These are phyloP conservation scores for Bembecia ichneumoniformis DNA, from an alignment of 2,888 invertebrate species.

Conservation along the genomic window DNA sequence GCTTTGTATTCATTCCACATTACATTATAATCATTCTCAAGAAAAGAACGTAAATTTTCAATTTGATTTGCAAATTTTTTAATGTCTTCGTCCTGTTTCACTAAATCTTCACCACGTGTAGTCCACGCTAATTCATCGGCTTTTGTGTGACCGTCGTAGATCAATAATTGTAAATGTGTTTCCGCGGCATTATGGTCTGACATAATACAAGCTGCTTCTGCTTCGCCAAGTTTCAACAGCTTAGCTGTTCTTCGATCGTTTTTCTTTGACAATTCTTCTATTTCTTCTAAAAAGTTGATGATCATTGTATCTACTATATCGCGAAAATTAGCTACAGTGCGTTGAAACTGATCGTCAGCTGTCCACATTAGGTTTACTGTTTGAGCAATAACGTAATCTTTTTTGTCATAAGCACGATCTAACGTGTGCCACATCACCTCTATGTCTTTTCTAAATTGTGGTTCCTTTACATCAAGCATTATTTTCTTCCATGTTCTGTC, in stretches of 20 bases:
- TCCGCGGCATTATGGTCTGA: slow-evolving; percentile 47
- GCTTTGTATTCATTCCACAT: slow-evolving; percentile 58
- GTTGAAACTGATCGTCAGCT: slow-evolving; percentile 76
- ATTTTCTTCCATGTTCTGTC: slow-evolving; percentile 47
- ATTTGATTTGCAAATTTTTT: slow-evolving; percentile 38
- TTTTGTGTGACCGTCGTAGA: slow-evolving; percentile 43
- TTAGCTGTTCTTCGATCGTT: slow-evolving; percentile 35
- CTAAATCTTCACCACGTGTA: slow-evolving; percentile 51
- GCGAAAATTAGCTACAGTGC: slow-evolving; percentile 75
- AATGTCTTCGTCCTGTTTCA: slow-evolving; percentile 55
- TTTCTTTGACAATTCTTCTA: slow-evolving; percentile 39
- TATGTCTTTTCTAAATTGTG: slow-evolving; percentile 47
- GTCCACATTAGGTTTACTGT: slow-evolving; percentile 71
- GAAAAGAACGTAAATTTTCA: slow-evolving; percentile 44
- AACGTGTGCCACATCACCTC: slow-evolving; percentile 61
- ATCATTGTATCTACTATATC: slow-evolving; percentile 75
- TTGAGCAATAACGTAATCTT: slow-evolving; percentile 71
- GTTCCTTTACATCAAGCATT: slow-evolving; percentile 58
- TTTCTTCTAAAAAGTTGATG: slow-evolving; percentile 48
- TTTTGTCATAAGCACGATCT: slow-evolving; percentile 70
- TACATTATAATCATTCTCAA: slow-evolving; percentile 46
- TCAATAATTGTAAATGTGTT: slow-evolving; percentile 50
- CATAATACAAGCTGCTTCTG: slow-evolving; percentile 28
- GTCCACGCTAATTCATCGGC: slow-evolving; percentile 50
- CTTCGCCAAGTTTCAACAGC: slow-evolving; percentile 34